phyloP scores from a whole-genome alignment of 2,888 invertebrate genomes.

The Linyphia triangularis region DNA sequence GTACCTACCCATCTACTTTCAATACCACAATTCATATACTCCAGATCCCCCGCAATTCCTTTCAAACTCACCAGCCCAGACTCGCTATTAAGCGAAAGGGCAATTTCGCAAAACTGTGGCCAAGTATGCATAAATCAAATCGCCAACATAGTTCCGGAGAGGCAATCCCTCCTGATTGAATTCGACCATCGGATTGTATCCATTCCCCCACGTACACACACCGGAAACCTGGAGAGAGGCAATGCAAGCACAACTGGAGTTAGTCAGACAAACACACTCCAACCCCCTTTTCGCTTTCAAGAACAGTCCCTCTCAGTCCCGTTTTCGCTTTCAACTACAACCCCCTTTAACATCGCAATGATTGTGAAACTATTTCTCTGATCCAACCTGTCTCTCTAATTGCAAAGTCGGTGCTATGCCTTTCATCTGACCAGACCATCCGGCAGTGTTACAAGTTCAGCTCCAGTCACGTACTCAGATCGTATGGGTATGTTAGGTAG shows the following conservation, averaged over 20 bases:
- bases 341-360: conserved; percentile 43
- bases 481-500: neutral
- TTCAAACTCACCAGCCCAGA: neutral
- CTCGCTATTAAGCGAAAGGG: conserved; percentile 25
- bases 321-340: neutral
- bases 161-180: conserved; percentile 54
- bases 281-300: neutral
- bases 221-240: conserved; percentile 10
- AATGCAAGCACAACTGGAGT: conserved; percentile 23
- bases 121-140: conserved; percentile 59
- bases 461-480: conserved; percentile 41
- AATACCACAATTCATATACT: neutral
- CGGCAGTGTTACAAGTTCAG: conserved; percentile 38
- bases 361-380: conserved; percentile 72
- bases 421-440: conserved; percentile 70
- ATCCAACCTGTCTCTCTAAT: conserved; percentile 67
- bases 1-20: neutral
- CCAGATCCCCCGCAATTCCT: neutral
- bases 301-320: neutral
- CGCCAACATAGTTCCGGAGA: conserved; percentile 33
- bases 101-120: conserved; percentile 46
- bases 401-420: conserved; percentile 63
- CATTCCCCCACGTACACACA: neutral
- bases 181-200: conserved; percentile 8
- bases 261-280: conserved; percentile 18